Evolutionary conservation across 2,113 vertebrate genomes (phyloP).

Genomic region (Triplophysa siluroides): DNA sequence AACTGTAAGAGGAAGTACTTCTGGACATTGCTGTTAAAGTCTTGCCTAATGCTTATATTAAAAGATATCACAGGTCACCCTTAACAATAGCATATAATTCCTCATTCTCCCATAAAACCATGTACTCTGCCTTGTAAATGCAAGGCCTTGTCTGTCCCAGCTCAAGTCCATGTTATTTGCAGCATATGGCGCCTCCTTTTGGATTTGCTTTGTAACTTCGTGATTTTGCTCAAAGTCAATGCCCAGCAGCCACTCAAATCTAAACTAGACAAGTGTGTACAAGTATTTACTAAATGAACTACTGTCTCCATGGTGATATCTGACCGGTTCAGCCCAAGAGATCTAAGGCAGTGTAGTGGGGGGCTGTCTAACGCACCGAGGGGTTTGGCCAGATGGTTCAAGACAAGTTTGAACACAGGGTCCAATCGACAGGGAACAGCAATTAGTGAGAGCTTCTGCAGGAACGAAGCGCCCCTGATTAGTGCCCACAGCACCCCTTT

Average conservation of each 20-base stretch:
- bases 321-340: slow-evolving; percentile 61
- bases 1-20: too few species aligned
- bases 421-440: slow-evolving; percentile 72
- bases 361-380: background rate
- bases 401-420: slow-evolving; percentile 57
- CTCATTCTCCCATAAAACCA: background rate
- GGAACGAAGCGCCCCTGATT: slow-evolving; percentile 62
- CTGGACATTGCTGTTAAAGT: too few species aligned
- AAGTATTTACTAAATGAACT: slow-evolving; percentile 51
- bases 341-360: slow-evolving; percentile 26
- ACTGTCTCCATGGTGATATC: slow-evolving; percentile 63
- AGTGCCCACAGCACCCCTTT: slow-evolving; percentile 62
- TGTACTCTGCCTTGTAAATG: background rate
- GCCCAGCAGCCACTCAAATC: slow-evolving; percentile 72
- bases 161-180: slow-evolving; percentile 55
- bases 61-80: too few species aligned
- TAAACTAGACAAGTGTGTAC: slow-evolving; percentile 60
- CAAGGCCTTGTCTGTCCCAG: background rate
- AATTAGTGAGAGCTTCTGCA: slow-evolving; percentile 69
- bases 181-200: slow-evolving; percentile 53
- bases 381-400: slow-evolving; percentile 44
- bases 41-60: too few species aligned
- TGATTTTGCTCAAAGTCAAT: slow-evolving; percentile 53
- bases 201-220: slow-evolving; percentile 42
- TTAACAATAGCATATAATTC: background rate